Evolutionary conservation across 2,797 vertebrate species (phyloP).

Genomic region (Acipenser oxyrinchus): DNA sequence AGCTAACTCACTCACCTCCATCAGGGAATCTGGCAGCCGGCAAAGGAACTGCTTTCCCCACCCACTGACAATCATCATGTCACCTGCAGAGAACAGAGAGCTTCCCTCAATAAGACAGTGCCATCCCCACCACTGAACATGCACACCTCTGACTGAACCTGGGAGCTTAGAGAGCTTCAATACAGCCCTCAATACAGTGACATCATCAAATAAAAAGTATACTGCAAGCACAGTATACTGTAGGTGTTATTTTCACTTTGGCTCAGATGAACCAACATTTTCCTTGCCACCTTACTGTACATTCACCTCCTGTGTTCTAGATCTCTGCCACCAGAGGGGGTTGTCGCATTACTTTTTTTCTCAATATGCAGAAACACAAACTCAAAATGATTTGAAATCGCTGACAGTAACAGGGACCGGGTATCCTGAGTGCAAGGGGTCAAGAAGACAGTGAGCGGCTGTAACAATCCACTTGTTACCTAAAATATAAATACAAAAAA

Average conservation of each 20-base stretch:
- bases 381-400: conserved; percentile 45
- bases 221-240: not conserved
- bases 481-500: conserved; percentile 19
- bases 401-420: conserved; percentile 18
- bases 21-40: conserved; percentile 38
- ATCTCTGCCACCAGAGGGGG: no score
- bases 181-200: not conserved
- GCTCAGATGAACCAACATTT: no score
- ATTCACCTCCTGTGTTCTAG: no score
- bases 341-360: not conserved
- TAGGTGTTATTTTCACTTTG: no score
- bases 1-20: conserved; percentile 42
- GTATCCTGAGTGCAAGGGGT: conserved; percentile 17
- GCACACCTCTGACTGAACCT: no score
- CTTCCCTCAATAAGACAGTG: not conserved
- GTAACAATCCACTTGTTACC: conserved; percentile 49
- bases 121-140: not conserved
- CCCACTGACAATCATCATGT: conserved; percentile 46
- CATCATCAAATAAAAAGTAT: conserved; percentile 6
- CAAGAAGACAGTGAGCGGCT: conserved; percentile 49
- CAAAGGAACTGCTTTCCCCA: conserved; percentile 53
- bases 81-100: conserved; percentile 21
- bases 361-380: conserved; percentile 25
- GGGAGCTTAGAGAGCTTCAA: no score
- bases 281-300: no score